These are phyloP conservation scores for Drosophila mettleri DNA, from an alignment of 2,888 invertebrate genomes.

Conservation along the genomic window DNA sequence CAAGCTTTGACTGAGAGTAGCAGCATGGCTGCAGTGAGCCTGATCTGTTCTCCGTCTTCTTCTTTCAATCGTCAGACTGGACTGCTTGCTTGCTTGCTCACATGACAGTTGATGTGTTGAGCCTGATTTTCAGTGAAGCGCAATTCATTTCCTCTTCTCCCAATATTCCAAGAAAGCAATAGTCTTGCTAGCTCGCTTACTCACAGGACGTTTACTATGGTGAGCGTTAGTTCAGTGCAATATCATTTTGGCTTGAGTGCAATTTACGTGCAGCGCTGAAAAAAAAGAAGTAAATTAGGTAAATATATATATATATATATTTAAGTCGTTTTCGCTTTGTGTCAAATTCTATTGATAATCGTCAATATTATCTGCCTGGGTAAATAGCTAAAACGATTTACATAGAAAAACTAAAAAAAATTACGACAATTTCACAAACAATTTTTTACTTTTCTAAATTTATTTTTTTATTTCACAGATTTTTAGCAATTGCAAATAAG, in stretches of 20 bases:
- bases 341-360: background rate
- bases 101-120: background rate
- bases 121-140: background rate
- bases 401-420: constrained; percentile 18
- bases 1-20: background rate
- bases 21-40: background rate
- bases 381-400: constrained; percentile 27
- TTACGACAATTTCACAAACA: constrained; percentile 26
- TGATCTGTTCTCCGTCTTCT: background rate
- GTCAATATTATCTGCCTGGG: constrained; percentile 14
- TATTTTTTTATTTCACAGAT: constrained; percentile 8
- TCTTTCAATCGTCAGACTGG: background rate
- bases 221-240: background rate
- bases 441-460: constrained; percentile 17
- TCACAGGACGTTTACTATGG: background rate
- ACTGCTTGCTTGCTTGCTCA: background rate
- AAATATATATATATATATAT: background rate
- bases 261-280: background rate
- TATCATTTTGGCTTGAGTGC: background rate
- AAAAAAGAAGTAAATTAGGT: no score
- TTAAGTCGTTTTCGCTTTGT: background rate
- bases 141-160: background rate
- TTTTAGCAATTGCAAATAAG: constrained; percentile 52
- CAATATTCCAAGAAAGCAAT: background rate
- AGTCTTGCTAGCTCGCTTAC: background rate